Evolutionary conservation across 2,113 vertebrate genomes (phyloP).

Genomic region (Entelurus aequoreus): DNA sequence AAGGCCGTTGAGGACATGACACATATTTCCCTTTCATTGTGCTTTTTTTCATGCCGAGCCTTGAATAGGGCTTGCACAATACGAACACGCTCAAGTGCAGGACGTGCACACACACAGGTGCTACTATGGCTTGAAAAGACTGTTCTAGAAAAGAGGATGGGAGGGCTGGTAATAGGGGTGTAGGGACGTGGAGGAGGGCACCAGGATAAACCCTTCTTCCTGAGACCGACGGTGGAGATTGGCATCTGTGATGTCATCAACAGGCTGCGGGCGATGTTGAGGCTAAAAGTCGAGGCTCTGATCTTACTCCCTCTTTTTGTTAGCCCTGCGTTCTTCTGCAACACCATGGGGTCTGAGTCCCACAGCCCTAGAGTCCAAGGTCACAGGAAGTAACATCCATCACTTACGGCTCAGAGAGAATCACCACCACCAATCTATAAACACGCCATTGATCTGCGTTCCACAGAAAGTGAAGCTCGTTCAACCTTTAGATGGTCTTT

Average conservation of each 20-base stretch:
- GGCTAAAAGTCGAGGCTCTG: constrained; percentile 47
- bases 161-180: background rate
- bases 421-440: constrained; percentile 10
- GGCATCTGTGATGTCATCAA: constrained; percentile 55
- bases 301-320: constrained; percentile 8
- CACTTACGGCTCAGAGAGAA: constrained; percentile 9
- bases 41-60: constrained; percentile 30
- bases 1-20: constrained; percentile 65
- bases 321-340: too few species aligned
- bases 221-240: constrained; percentile 5
- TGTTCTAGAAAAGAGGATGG: constrained; percentile 49
- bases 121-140: constrained; percentile 32
- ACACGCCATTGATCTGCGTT: background rate
- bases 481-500: constrained; percentile 9
- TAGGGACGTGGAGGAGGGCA: constrained; percentile 15
- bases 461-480: background rate
- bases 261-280: constrained; percentile 38
- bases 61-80: constrained; percentile 7
- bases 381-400: constrained; percentile 31
- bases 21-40: constrained; percentile 60
- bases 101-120: constrained; percentile 7
- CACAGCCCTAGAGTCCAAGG: constrained; percentile 40
- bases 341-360: too few species aligned
- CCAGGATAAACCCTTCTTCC: constrained; percentile 25
- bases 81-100: constrained; percentile 1